Percentiles rank a stretch among this genome's conserved stretches.
phyloP scores from a whole-genome alignment of 2,888 invertebrate genomes.

The Metalampra italica region DNA sequence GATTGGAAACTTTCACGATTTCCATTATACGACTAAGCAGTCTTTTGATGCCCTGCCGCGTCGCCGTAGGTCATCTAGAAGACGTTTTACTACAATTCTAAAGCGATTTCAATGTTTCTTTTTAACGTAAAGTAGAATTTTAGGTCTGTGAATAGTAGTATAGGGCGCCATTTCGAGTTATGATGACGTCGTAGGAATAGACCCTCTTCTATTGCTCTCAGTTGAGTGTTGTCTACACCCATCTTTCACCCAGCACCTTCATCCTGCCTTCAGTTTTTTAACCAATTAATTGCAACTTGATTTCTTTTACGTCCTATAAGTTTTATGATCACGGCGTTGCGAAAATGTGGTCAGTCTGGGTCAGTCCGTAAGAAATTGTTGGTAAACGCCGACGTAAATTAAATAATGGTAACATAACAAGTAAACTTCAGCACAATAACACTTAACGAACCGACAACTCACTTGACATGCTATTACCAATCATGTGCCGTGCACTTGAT shows the following conservation, averaged over 20 bases:
- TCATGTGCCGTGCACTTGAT: constrained; percentile 3
- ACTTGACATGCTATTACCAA: constrained; percentile 1
- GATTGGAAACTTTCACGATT: constrained; percentile 23
- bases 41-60: neutral
- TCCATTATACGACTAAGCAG: constrained; percentile 13
- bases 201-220: too few species aligned
- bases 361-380: neutral
- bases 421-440: constrained; percentile 5
- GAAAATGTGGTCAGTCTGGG: neutral
- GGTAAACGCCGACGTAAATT: too few species aligned
- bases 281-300: too few species aligned
- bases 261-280: too few species aligned
- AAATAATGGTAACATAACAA: neutral
- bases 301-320: too few species aligned
- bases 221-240: too few species aligned
- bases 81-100: neutral
- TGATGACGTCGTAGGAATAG: too few species aligned
- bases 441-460: constrained; percentile 26
- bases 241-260: too few species aligned
- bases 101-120: neutral
- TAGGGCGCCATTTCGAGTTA: too few species aligned
- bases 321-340: too few species aligned
- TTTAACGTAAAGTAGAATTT: too few species aligned
- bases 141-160: too few species aligned
- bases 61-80: neutral